Conservation (phyloP, 2,888 invertebrate species). For the Tipula helvola region DNA sequence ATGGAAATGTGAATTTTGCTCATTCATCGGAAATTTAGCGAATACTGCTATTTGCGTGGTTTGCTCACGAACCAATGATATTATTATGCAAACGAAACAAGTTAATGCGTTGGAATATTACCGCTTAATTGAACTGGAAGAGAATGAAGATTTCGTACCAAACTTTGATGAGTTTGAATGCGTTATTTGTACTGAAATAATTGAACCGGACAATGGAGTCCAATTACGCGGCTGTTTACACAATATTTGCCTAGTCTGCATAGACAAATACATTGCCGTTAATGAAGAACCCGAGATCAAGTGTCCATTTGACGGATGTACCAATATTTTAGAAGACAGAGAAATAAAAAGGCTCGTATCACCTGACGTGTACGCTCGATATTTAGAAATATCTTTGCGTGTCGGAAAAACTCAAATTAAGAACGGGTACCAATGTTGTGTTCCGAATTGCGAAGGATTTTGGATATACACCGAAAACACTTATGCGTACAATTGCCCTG, state of each 20-base stretch:
- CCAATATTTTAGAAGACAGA: background rate
- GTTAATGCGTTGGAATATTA: background rate
- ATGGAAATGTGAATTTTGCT: background rate
- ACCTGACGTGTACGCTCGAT: background rate
- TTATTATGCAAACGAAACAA: background rate
- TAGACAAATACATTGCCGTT: background rate
- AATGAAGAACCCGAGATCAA: background rate
- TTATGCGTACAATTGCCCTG: background rate
- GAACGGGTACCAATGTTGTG: background rate
- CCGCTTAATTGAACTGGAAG: background rate
- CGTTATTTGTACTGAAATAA: background rate
- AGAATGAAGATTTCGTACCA: background rate
- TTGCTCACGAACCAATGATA: background rate
- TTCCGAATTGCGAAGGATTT: background rate
- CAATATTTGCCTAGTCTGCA: background rate
- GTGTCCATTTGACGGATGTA: background rate
- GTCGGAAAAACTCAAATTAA: background rate
- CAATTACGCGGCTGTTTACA: background rate
- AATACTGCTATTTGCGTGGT: background rate
- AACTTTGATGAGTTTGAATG: background rate
- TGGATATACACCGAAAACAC: background rate
- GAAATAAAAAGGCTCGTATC: background rate
- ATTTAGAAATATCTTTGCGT: background rate
- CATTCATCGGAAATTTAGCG: background rate
- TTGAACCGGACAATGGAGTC: background rate